Percentiles rank a stretch among this genome's conserved stretches.
These are phyloP conservation scores for Rhinogobius similis DNA, from an alignment of 2,113 vertebrate species.

Conservation along the genomic window DNA sequence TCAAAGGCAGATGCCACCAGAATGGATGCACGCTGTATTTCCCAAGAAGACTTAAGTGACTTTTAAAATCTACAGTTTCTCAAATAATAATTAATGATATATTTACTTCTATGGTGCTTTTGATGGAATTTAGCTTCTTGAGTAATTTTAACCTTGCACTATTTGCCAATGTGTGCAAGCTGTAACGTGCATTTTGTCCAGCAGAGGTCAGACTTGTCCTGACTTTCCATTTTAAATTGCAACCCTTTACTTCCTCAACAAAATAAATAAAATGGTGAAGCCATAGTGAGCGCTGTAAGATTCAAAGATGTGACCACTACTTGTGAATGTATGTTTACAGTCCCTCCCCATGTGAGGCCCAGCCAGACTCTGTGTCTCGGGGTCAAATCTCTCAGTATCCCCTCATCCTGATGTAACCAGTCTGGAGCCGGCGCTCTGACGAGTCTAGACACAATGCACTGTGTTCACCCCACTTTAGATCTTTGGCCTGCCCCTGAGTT, in stretches of 20 bases:
- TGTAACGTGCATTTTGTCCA: constrained; percentile 37
- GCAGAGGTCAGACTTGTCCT: constrained; percentile 66
- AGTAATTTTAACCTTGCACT: neutral
- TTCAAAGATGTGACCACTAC: constrained; percentile 43
- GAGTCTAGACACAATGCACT: constrained; percentile 65
- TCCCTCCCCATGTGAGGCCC: constrained; percentile 56
- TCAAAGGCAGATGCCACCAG: neutral
- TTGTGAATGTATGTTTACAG: constrained; percentile 47
- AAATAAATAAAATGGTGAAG: constrained; percentile 35
- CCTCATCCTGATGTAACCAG: constrained; percentile 62
- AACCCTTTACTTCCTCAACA: constrained; percentile 3
- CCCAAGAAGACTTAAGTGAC: neutral
- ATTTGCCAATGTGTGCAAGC: neutral
- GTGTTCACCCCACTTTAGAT: constrained; percentile 44
- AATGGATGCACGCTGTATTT: neutral
- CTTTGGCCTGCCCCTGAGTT: constrained; percentile 27
- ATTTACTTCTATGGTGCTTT: neutral
- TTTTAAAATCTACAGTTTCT: too few relatives aligned
- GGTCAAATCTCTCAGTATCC: constrained; percentile 65
- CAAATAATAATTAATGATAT: neutral
- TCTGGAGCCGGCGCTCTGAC: constrained; percentile 68
- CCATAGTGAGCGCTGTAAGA: constrained; percentile 25
- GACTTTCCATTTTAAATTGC: neutral
- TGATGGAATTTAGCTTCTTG: neutral
- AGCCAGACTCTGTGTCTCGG: constrained; percentile 68